Evolutionary conservation across 2,113 vertebrate genomes (phyloP).

Genomic region (Alexandromys fortis): DNA sequence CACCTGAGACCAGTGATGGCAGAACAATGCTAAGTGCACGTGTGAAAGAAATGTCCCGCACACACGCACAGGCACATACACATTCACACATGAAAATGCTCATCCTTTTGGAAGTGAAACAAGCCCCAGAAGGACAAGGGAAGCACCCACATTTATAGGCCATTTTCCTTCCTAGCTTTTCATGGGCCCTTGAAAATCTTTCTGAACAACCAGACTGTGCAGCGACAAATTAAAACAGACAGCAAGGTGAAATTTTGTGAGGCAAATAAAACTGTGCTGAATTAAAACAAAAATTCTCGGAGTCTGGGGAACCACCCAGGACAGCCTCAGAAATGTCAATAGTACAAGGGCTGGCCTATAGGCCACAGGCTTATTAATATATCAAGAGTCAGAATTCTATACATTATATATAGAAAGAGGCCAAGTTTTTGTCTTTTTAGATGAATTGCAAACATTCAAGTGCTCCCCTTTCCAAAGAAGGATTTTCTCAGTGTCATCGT

Average conservation of each 20-base stretch:
- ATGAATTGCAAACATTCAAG: background rate
- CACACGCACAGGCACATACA: background rate
- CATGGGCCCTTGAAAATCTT: conserved; percentile 66
- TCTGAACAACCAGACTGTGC: conserved; percentile 50
- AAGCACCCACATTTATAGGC: conserved; percentile 34
- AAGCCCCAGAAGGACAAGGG: background rate
- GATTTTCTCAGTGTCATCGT: background rate
- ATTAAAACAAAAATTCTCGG: background rate
- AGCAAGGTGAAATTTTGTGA: conserved; percentile 14
- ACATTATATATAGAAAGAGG: background rate
- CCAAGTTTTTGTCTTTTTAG: background rate
- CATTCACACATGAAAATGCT: background rate
- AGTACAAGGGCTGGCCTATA: background rate
- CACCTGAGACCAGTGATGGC: background rate
- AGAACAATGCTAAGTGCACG: background rate
- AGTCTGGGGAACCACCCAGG: background rate
- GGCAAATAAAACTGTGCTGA: background rate
- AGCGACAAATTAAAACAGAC: conserved; percentile 65
- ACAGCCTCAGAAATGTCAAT: background rate
- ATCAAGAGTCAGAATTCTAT: background rate
- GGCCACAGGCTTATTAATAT: background rate
- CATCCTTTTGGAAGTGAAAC: background rate
- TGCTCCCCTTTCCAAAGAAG: background rate
- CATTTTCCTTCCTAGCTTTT: conserved; percentile 67
- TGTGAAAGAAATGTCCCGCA: background rate